phyloP scores from a whole-genome alignment of 2,113 vertebrate genomes.

The Raja brachyura region DNA sequence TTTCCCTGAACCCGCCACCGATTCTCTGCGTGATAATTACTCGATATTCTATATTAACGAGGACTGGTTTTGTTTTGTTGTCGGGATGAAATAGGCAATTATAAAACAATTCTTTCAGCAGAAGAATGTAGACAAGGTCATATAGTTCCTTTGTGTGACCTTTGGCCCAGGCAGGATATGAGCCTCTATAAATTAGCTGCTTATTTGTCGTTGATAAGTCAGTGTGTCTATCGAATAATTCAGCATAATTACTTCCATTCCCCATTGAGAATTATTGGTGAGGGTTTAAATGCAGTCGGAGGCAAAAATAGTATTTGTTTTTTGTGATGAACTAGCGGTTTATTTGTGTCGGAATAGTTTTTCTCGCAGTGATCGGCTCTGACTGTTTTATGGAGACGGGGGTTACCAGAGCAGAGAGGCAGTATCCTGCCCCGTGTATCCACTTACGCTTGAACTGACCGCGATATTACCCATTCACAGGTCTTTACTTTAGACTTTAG shows the following conservation, averaged over 20 bases:
- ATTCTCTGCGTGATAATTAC: neutral
- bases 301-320: neutral
- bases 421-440: conserved; percentile 32
- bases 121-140: conserved; percentile 29
- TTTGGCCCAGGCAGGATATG: conserved; percentile 35
- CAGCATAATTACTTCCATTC: conserved; percentile 10
- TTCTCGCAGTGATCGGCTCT: neutral
- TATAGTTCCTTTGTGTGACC: neutral
- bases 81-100: neutral
- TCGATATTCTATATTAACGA: neutral
- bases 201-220: conserved; percentile 32
- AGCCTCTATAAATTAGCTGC: conserved; percentile 28
- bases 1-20: neutral
- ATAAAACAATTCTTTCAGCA: neutral
- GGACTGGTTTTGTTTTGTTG: neutral
- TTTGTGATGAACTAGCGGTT: neutral
- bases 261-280: neutral
- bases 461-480: conserved; percentile 24
- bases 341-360: conserved; percentile 19
- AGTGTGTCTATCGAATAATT: conserved; percentile 21
- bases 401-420: conserved; percentile 28
- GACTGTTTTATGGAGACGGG: conserved; percentile 35
- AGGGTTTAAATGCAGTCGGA: neutral
- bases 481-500: neutral
- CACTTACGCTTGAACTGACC: conserved; percentile 16